A percentile compares a stretch with the other conserved stretches of the same genome.
Conservation (phyloP, 37 sponge, comb jelly and placozoan genomes). For the Haliclona indistincta region DNA sequence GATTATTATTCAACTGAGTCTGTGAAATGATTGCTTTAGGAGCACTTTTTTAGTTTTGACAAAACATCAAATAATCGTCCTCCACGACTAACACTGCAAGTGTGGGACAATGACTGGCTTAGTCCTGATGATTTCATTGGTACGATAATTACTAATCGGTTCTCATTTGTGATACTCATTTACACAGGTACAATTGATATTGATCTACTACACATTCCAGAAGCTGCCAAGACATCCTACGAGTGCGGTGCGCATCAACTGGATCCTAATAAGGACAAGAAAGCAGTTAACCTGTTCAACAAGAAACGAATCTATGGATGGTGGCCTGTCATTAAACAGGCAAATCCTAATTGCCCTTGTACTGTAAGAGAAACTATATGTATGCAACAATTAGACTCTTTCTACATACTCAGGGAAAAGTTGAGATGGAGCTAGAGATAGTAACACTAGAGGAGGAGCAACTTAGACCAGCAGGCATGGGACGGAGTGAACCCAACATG, state of each 20-base stretch:
- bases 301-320: slow-evolving; percentile 72
- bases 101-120: slow-evolving; percentile 99
- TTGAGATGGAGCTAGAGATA: slow-evolving; percentile 96
- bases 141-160: too few species aligned
- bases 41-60: slow-evolving; percentile 95
- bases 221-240: slow-evolving; percentile 46
- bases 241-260: slow-evolving; percentile 73
- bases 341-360: too few species aligned
- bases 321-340: slow-evolving; percentile 73
- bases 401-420: slow-evolving; percentile 66
- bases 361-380: too few species aligned
- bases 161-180: neutral
- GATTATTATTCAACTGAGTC: too few species aligned
- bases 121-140: slow-evolving; percentile 95
- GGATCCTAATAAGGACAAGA: slow-evolving; percentile 34
- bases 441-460: slow-evolving; percentile 90
- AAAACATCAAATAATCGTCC: slow-evolving; percentile 81
- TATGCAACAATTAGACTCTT: too few species aligned
- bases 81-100: slow-evolving; percentile 83
- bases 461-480: slow-evolving; percentile 84
- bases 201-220: slow-evolving; percentile 71
- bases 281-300: slow-evolving; percentile 79
- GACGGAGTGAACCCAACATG: slow-evolving; percentile 92
- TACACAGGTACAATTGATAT: slow-evolving; percentile 79
- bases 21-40: slow-evolving; percentile 32